Base-by-base conservation (phyloP, 1,140 invertebrate species). In the Temnothorax nylanderi region DNA sequence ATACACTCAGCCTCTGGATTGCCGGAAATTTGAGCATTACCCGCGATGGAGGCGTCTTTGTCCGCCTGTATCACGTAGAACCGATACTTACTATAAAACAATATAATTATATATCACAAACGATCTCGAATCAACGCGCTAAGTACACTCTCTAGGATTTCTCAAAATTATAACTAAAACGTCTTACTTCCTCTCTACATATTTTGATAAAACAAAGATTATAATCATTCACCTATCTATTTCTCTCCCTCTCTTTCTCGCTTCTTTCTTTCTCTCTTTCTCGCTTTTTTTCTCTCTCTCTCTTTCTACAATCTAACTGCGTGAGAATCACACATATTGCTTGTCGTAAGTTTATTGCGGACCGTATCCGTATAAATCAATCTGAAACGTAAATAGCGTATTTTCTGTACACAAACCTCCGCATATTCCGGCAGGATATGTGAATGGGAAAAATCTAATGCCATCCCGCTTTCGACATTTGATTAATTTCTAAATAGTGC, bases 321-420 rank as follows among this genome's bases (percentile, higher is more conserved):
- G 69, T 69, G 51, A 84, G 13, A 62, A 60, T 60, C 69, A 67
- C 80, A 21, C 80, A n/a, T 84, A 84, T 84, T 84, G 80, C 80
- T 84, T 84, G 54, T 84, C 69, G 54, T 84, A 34, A 84, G 41
- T 74, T 84, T 84, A 75, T 84, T 84, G 80, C 80, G 26, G 47
- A 41, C 32, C 41, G 54, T 84, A 71, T 71, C 51, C 32, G 26
- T 47, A 47, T 60, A 84, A 49, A 67, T 81, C 2, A 81, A 69
- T 86, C 10, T 80, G 32, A 51, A 78, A 86, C 41, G 64, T 81
- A 81, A 67, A 69, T 62, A 72, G 11, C 37, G 21, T 77, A 80
- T 82, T 11, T 60, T 37, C 41, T 84, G 54, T 84, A 84, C 69
- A 84, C 32, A 84, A 74, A 62, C 26, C 41, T 75, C 32, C 69